Evolutionary conservation across 2,888 invertebrate species (phyloP).

Genomic region (Drosophila cognata): DNA sequence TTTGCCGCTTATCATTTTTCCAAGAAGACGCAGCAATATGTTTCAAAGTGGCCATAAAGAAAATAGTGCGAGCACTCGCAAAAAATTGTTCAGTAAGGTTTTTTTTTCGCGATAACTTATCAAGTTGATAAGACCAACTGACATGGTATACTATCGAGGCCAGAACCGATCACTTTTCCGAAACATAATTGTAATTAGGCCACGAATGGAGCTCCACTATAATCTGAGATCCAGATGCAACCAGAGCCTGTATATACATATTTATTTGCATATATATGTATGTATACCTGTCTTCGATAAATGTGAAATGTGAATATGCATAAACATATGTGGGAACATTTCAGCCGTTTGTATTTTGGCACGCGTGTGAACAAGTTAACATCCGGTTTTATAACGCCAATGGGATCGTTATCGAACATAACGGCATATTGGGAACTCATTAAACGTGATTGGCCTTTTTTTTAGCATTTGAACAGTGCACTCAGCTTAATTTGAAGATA

Average conservation of each 20-base stretch:
- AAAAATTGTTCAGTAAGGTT: conserved; percentile 75
- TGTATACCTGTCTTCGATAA: neutral
- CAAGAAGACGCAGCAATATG: conserved; percentile 31
- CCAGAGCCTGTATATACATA: neutral
- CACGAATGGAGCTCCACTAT: neutral
- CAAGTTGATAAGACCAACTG: conserved; percentile 43
- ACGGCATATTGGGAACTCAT: conserved; percentile 40
- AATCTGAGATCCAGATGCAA: neutral
- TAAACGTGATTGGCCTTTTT: conserved; percentile 46
- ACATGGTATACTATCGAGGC: neutral
- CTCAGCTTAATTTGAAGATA: conserved; percentile 12
- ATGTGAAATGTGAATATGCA: conserved; percentile 2
- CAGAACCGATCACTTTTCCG: conserved; percentile 14
- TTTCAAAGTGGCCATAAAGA: conserved; percentile 24
- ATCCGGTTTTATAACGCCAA: conserved; percentile 35
- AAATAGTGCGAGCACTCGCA: conserved; percentile 48
- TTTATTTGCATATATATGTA: neutral
- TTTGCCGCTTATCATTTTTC: conserved; percentile 66
- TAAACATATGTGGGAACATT: conserved; percentile 9
- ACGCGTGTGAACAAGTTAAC: conserved; percentile 42
- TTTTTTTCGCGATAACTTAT: conserved; percentile 57
- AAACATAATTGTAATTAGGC: conserved; percentile 10
- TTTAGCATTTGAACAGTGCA: conserved; percentile 14
- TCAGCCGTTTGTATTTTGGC: conserved; percentile 30
- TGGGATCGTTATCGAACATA: conserved; percentile 42